Conservation (phyloP, 2,113 vertebrate genomes). For the Garra rufa region DNA sequence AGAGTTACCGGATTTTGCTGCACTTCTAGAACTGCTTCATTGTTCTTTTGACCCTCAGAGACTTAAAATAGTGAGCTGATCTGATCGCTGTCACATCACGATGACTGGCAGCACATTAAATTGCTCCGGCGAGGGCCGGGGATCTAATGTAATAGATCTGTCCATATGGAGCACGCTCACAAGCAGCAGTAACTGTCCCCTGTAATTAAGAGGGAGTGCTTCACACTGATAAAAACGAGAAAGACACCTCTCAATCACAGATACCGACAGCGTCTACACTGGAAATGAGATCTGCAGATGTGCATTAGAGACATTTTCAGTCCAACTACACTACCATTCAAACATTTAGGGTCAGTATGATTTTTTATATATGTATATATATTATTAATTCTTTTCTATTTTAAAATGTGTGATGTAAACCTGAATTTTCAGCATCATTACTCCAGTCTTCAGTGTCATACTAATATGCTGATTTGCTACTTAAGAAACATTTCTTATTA, state of each 20-base stretch:
- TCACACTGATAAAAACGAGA: neutral
- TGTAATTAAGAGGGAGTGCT: constrained; percentile 45
- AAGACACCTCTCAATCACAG: constrained; percentile 38
- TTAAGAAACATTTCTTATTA: too few species aligned
- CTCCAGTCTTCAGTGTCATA: too few species aligned
- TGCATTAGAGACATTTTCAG: neutral
- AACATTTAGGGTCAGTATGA: neutral
- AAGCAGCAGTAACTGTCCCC: constrained; percentile 7
- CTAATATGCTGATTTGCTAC: too few species aligned
- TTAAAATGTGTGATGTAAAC: too few species aligned
- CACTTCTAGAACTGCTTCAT: neutral
- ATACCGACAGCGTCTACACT: neutral
- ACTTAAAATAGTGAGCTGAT: neutral
- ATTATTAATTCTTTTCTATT: too few species aligned
- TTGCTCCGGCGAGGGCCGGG: neutral
- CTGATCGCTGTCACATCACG: neutral
- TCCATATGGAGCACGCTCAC: neutral
- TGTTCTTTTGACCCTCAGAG: constrained; percentile 2
- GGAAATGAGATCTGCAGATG: neutral
- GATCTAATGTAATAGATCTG: constrained; percentile 17
- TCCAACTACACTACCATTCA: neutral
- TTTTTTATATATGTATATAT: too few species aligned
- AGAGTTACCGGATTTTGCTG: neutral
- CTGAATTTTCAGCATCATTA: too few species aligned
- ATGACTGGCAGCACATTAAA: constrained; percentile 44